A percentile compares a stretch with the other conserved stretches of the same genome.
These are phyloP conservation scores for Drosophila sechellia DNA, from an alignment of 1,140 invertebrate genomes.

Conservation along the genomic window DNA sequence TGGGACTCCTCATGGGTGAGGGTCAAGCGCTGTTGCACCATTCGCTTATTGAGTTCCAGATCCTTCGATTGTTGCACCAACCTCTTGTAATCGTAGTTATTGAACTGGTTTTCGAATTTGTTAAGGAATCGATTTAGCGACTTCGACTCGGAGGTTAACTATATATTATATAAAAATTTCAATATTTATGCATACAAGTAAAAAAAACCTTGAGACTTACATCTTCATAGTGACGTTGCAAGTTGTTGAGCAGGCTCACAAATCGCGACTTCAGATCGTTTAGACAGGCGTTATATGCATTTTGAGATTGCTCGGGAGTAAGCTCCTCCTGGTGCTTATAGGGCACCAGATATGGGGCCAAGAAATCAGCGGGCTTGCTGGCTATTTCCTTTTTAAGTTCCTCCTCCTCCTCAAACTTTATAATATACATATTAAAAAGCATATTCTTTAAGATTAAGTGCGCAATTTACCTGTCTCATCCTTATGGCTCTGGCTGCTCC, in stretches of 20 bases:
- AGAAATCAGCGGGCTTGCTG: slow-evolving; percentile 85
- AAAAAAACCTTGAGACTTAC: slow-evolving; percentile 52
- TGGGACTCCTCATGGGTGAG: slow-evolving; percentile 77
- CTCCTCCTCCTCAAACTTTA: slow-evolving; percentile 82
- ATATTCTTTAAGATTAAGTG: background rate
- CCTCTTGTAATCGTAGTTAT: slow-evolving; percentile 78
- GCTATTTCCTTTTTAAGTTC: slow-evolving; percentile 76
- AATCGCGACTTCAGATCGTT: slow-evolving; percentile 86
- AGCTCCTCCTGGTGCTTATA: slow-evolving; percentile 84
- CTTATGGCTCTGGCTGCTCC: slow-evolving; percentile 81
- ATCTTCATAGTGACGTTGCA: slow-evolving; percentile 86
- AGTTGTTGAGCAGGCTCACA: slow-evolving; percentile 85
- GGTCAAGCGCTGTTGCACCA: slow-evolving; percentile 79
- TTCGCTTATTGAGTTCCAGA: slow-evolving; percentile 76
- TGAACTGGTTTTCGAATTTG: slow-evolving; percentile 81
- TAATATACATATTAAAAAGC: background rate
- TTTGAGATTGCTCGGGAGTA: slow-evolving; percentile 77
- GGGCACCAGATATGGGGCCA: slow-evolving; percentile 86
- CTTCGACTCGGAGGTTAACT: slow-evolving; percentile 77
- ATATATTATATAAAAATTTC: background rate
- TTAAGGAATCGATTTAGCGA: slow-evolving; percentile 73
- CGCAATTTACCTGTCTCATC: slow-evolving; percentile 53
- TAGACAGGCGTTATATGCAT: slow-evolving; percentile 85
- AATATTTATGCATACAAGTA: background rate
- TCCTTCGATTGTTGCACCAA: slow-evolving; percentile 74